Evolutionary conservation across 2,797 vertebrate genomes (phyloP), one percentile per base, ranked within the genome.

Genomic region (Microctenopoma steveboyesi): DNA sequence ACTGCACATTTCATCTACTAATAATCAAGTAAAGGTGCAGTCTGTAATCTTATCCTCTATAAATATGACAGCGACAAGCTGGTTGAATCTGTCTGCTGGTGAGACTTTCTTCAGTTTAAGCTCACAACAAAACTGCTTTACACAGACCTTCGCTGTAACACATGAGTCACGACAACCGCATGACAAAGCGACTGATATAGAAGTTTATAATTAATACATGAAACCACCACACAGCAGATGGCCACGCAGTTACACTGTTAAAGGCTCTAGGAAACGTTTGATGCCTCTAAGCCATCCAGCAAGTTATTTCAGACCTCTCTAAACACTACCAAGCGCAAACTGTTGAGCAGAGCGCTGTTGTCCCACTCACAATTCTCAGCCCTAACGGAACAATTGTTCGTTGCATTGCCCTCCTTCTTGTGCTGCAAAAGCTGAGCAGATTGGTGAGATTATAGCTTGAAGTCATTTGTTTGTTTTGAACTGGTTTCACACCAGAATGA

Each of bases 201-300:
- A 86, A 9, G 74, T 78, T 76, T 85, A 77, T 82, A 87, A 89
- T 86, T 78, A 83, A 84, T 82, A 74, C 84, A 84, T 54, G 59
- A 74, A 82, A 76, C 59, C 56, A 43, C 33, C 70, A 67, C 57
- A 79, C 61, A 85, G 79, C 80, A 86, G 84, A 76, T 78, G 78
- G 76, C 54, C 63, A 58, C 39, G 55, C 68, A 69, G 64, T 80
- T 78, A 77, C 53, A 50, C 76, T 67, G 79, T 71, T 58, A 56
- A 58, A 69, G 65, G 72, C 76, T 78, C 70, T 72, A 62, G 51
- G 74, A 77, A 73, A 78, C 62, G 50, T 83, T 74, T 63, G 46
- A 72, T 82, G 81, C 53, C 65, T 73, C 69, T 76, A 75, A 79
- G 83, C 81, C 12, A 18, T 72, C 45, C 35, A 45, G 66, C 53